Conservation (phyloP, 2,113 vertebrate species). For the Brachypodius melanocephalos region DNA sequence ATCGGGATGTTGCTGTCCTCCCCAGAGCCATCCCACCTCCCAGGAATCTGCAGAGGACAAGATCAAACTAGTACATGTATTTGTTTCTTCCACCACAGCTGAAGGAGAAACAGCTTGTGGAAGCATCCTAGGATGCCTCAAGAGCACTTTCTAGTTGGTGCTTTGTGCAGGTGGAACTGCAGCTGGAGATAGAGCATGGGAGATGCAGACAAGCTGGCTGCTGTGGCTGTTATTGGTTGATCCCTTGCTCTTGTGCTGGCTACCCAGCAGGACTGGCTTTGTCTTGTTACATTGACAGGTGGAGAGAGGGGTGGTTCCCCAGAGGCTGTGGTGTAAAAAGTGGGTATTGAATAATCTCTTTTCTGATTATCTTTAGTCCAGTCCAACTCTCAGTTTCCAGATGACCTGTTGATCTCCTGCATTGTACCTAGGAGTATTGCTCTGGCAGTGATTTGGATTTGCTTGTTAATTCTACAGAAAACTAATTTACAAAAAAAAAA, state of each 20-base stretch:
- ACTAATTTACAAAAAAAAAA: background rate
- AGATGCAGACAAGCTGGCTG: background rate
- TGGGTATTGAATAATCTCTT: background rate
- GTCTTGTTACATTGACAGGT: background rate
- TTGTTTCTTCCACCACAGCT: background rate
- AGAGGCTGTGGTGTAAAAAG: background rate
- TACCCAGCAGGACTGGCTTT: background rate
- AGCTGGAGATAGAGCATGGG: background rate
- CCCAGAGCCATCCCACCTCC: fast-evolving
- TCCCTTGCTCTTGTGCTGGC: background rate
- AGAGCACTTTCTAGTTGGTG: background rate
- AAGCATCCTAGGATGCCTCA: background rate
- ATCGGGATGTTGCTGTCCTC: background rate
- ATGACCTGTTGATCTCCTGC: background rate
- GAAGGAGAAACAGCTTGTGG: background rate
- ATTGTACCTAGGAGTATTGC: fast-evolving
- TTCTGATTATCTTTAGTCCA: background rate
- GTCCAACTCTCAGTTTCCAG: background rate
- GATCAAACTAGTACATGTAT: background rate
- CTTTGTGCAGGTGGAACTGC: background rate
- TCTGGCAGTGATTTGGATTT: background rate
- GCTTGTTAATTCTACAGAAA: background rate
- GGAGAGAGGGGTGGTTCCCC: background rate
- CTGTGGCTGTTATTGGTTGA: background rate
- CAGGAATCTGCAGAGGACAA: background rate